Evolutionary conservation across 1,140 invertebrate species (phyloP).

Genomic region (Drosophila jambulina): DNA sequence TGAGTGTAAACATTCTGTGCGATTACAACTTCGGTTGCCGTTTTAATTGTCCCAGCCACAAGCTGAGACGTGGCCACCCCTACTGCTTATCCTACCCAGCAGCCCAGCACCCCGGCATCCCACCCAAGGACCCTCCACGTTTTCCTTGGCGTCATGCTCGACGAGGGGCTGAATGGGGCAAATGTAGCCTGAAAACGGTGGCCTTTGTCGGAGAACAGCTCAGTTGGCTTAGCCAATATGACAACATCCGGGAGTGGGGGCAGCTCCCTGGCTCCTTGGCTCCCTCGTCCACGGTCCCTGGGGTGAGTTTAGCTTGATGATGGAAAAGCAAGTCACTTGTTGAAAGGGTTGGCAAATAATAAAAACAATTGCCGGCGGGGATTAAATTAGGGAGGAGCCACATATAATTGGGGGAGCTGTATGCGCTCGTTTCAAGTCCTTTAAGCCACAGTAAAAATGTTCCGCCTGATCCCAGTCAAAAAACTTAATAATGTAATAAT

Average conservation of each 20-base stretch:
- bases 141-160: slow-evolving; percentile 71
- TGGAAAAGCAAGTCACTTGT: slow-evolving; percentile 69
- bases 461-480: too few relatives aligned
- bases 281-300: slow-evolving; percentile 28
- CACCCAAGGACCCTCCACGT: slow-evolving; percentile 29
- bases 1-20: slow-evolving; percentile 80
- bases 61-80: slow-evolving; percentile 41
- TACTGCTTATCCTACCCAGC: slow-evolving; percentile 4
- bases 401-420: slow-evolving; percentile 32
- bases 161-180: slow-evolving; percentile 51
- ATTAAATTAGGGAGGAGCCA: slow-evolving; percentile 28
- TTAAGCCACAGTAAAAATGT: not conserved
- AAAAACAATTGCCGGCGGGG: slow-evolving; percentile 44
- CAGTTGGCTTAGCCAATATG: slow-evolving; percentile 75
- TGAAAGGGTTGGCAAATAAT: slow-evolving; percentile 61
- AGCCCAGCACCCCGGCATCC: slow-evolving; percentile 9
- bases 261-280: not conserved
- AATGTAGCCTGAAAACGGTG: slow-evolving; percentile 78
- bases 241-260: slow-evolving; percentile 47
- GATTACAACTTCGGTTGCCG: slow-evolving; percentile 77
- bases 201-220: slow-evolving; percentile 61
- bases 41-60: slow-evolving; percentile 79
- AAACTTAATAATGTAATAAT: slow-evolving; percentile 2
- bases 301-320: slow-evolving; percentile 47
- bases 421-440: not conserved